Base-by-base conservation (phyloP, 2,113 vertebrate species). In the Periophthalmodon schlosseri region DNA sequence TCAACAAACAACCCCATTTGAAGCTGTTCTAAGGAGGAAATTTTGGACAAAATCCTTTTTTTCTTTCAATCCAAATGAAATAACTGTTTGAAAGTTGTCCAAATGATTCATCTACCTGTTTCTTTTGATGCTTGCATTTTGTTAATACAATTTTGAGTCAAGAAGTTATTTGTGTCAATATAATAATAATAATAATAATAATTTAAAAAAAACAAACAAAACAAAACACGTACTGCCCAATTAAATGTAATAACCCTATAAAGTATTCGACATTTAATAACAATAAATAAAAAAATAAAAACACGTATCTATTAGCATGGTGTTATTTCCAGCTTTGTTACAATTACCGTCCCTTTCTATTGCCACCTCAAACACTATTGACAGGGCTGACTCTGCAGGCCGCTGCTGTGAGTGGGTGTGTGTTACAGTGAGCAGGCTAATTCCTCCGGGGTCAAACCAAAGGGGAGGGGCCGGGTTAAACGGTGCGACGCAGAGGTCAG, bases 401-500 rank as follows among this genome's bases (percentile, higher is more conserved):
- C 65, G 21, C 66, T 49, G 54, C 56, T 68, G 64, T 60, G 18
- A 60, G 70, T 36, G 58, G 46, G 78, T 72, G 77, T 81, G 73
- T 68, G 70, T 83, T 87, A 86, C 86, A 88, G 83, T 82, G 71
- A 78, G 61, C 44, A 70, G 73, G 77, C 83, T 87, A 80, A 87
- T 88, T 91, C 87, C 84, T 86, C 68, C 78, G 72, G 79, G 87
- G 88, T 87, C 85, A 87, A 71, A 87, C 85, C 85, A 85, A 44
- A 71, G 75, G 78, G 86, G 85, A 87, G 86, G 86, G 84, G 80
- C 83, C 57, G 60, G 90, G 91, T 91, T 91, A 91, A 93, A 91
- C 60, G 82, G 83, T 88, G 84, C 72, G 84, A 88, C 70, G 79
- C 74, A 34, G 80, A 84, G 91, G 91, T 92, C 90, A 91, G 47